Conservation (phyloP, 2,888 invertebrate genomes). For the Auanema freiburgensis region DNA sequence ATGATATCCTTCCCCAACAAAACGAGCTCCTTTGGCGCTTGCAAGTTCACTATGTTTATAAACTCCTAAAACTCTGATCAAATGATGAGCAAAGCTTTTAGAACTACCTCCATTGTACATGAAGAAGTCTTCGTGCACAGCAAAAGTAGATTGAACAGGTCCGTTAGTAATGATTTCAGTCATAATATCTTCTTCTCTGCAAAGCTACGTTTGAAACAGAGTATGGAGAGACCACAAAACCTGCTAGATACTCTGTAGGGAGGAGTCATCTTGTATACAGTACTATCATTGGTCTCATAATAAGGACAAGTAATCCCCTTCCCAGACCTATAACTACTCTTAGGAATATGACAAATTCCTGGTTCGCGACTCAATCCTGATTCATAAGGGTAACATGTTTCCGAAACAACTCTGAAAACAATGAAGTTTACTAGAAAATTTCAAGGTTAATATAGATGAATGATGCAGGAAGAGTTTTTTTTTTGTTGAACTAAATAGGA, state of each 20-base stretch:
- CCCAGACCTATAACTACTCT: conserved; percentile 50
- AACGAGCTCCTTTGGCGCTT: conserved; percentile 40
- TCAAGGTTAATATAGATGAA: too few relatives aligned
- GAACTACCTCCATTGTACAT: conserved; percentile 76
- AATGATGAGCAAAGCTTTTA: not conserved
- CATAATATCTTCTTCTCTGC: conserved; percentile 79
- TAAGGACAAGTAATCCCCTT: conserved; percentile 63
- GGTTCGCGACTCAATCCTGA: conserved; percentile 71
- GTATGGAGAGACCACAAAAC: not conserved
- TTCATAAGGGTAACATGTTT: conserved; percentile 80
- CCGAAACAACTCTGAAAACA: conserved; percentile 78
- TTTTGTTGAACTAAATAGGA: too few relatives aligned
- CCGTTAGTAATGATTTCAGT: conserved; percentile 85
- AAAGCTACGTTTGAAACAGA: not conserved
- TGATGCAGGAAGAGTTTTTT: too few relatives aligned
- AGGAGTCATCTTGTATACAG: conserved; percentile 66
- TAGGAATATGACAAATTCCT: conserved; percentile 73
- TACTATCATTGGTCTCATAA: conserved; percentile 49
- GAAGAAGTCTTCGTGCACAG: conserved; percentile 89
- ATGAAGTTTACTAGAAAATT: not conserved
- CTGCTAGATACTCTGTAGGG: conserved; percentile 65
- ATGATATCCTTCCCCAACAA: conserved; percentile 72
- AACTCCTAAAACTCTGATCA: conserved; percentile 66
- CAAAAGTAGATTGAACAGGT: conserved; percentile 86
- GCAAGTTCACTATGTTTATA: conserved; percentile 72